A percentile compares a stretch with the other conserved stretches of the same genome.
Evolutionary conservation across 2,888 invertebrate genomes (phyloP).

Genomic region (Brachylomia viminalis): DNA sequence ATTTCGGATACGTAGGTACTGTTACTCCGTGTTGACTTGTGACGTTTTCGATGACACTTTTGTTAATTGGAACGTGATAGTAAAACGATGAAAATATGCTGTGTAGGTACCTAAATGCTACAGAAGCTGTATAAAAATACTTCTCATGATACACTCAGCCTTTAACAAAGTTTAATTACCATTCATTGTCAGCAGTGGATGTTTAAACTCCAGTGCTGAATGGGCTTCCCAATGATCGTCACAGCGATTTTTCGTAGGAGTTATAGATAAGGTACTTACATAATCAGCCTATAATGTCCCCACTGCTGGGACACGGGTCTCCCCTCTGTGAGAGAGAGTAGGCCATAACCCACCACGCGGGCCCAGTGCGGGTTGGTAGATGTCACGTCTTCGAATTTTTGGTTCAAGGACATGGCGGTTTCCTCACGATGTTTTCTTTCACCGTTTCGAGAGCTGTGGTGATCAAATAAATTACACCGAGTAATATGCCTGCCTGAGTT

Average conservation of each 20-base stretch:
- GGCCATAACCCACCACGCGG: no score
- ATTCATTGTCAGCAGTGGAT: background rate
- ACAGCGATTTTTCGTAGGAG: no score
- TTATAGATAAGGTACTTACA: background rate
- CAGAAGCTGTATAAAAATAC: background rate
- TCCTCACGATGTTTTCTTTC: no score
- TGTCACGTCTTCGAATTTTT: no score
- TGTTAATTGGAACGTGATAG: slow-evolving; percentile 31
- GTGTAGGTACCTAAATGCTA: background rate
- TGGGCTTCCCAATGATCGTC: background rate
- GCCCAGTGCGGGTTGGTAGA: no score
- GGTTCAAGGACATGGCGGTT: no score
- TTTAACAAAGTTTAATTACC: background rate
- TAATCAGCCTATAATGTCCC: no score
- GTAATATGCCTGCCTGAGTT: no score
- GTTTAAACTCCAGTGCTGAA: background rate
- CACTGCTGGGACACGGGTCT: no score
- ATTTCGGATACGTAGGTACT: slow-evolving; percentile 26
- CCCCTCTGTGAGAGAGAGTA: no score
- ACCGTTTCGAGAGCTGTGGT: no score
- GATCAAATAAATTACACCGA: no score
- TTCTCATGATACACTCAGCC: background rate
- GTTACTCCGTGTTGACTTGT: slow-evolving; percentile 39
- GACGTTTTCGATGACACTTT: slow-evolving; percentile 26
- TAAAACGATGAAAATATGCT: background rate